Evolutionary conservation across 2,888 invertebrate species (phyloP).

Genomic region (Amphipyra tragopoginis): DNA sequence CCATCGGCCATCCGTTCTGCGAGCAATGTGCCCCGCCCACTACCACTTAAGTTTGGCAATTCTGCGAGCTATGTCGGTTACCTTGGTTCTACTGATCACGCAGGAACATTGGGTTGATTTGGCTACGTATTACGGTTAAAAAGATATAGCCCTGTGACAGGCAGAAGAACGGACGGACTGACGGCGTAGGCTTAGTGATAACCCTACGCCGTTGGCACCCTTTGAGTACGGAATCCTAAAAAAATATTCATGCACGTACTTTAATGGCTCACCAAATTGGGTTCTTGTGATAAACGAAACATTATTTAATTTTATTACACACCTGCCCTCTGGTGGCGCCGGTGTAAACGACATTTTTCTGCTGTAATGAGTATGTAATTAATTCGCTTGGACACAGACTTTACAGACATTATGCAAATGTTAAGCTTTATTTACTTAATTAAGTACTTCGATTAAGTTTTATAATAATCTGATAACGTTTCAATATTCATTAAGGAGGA

Average conservation of each 20-base stretch:
- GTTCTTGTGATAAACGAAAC: conserved; percentile 31
- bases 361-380: conserved; percentile 37
- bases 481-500: conserved; percentile 30
- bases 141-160: too few species aligned
- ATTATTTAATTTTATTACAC: conserved; percentile 46
- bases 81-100: too few species aligned
- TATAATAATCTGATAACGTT: conserved; percentile 26
- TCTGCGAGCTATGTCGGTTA: too few species aligned
- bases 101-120: too few species aligned
- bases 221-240: too few species aligned
- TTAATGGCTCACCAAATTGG: conserved; percentile 27
- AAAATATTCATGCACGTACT: conserved; percentile 20
- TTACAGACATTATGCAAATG: conserved; percentile 38
- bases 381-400: conserved; percentile 6
- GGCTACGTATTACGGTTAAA: too few species aligned
- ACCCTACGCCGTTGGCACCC: too few species aligned
- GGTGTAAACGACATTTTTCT: conserved; percentile 18
- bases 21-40: too few species aligned
- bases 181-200: too few species aligned
- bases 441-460: conserved; percentile 33
- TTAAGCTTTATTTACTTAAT: conserved; percentile 9
- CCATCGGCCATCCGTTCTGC: too few species aligned
- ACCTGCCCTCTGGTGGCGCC: conserved; percentile 29
- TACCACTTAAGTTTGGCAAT: too few species aligned
- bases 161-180: too few species aligned